phyloP scores from a whole-genome alignment of 2,888 invertebrate genomes.

The Coleophora flavipennella region DNA sequence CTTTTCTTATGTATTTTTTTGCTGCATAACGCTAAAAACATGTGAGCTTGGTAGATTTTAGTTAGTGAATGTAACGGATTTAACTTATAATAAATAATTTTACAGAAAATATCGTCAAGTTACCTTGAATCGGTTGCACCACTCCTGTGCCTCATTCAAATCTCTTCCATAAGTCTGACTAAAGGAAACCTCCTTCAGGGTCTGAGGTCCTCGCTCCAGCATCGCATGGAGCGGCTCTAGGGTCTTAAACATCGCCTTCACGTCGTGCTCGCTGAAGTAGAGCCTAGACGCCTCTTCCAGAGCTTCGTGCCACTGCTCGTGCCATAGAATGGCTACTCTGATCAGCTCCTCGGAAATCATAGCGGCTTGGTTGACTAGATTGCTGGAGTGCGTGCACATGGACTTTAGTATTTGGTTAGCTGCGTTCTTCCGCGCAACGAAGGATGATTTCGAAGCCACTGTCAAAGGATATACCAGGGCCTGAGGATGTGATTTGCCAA shows the following conservation, averaged over 20 bases:
- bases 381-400: slow-evolving; percentile 95
- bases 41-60: too few relatives aligned
- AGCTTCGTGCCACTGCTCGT: slow-evolving; percentile 99
- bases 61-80: too few relatives aligned
- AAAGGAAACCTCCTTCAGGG: slow-evolving; percentile 97
- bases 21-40: too few relatives aligned
- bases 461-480: slow-evolving; percentile 97
- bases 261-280: slow-evolving; percentile 97
- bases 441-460: slow-evolving; percentile 96
- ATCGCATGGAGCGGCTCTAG: slow-evolving; percentile 95
- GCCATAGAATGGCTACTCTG: slow-evolving; percentile 98
- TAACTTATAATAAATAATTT: neutral
- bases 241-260: slow-evolving; percentile 96
- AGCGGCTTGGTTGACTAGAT: slow-evolving; percentile 94
- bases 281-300: slow-evolving; percentile 92
- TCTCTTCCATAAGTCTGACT: slow-evolving; percentile 97
- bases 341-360: slow-evolving; percentile 98
- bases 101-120: slow-evolving; percentile 3
- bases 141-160: slow-evolving; percentile 93
- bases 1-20: too few relatives aligned
- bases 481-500: slow-evolving; percentile 98
- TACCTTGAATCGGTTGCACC: slow-evolving; percentile 91
- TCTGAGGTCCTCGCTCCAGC: slow-evolving; percentile 95
- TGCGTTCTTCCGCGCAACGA: slow-evolving; percentile 86
- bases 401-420: slow-evolving; percentile 95